Conservation (phyloP, 2,888 invertebrate species). For the Steinernema hermaphroditum region DNA sequence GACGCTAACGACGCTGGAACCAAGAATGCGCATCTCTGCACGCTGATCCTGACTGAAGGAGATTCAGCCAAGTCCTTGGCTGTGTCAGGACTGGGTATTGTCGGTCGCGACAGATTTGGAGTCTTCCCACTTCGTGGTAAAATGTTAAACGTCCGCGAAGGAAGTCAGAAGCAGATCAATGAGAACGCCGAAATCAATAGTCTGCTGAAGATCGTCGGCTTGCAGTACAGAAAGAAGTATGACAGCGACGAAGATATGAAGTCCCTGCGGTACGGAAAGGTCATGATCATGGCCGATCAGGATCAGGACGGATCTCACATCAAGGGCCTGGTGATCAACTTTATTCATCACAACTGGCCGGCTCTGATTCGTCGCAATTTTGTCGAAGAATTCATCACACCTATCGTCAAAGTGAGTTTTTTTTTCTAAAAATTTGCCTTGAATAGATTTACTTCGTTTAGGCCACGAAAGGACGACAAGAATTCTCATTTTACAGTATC, state of each 20-base stretch:
- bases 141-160: conserved; percentile 93
- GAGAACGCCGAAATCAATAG: conserved; percentile 97
- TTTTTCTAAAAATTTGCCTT: neutral
- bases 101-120: conserved; percentile 74
- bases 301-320: conserved; percentile 98
- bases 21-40: conserved; percentile 83
- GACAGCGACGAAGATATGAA: conserved; percentile 82
- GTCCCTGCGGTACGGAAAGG: conserved; percentile 85
- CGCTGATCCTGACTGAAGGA: conserved; percentile 97
- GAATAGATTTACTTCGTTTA: conserved; percentile 36
- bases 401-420: conserved; percentile 83
- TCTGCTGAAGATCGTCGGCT: conserved; percentile 90
- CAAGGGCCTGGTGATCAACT: conserved; percentile 95
- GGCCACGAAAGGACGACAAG: conserved; percentile 78
- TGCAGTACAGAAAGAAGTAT: conserved; percentile 94
- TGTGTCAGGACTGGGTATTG: conserved; percentile 86
- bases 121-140: conserved; percentile 96
- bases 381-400: conserved; percentile 98
- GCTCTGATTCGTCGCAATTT: conserved; percentile 80
- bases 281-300: conserved; percentile 99
- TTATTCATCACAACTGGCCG: conserved; percentile 98
- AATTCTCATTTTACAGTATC: conserved; percentile 86
- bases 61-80: conserved; percentile 98
- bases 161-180: conserved; percentile 88
- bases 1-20: conserved; percentile 96